Evolutionary conservation across 2,888 invertebrate species (phyloP), one percentile per base, ranked within the genome.

Genomic region (Charanyca ferruginea): DNA sequence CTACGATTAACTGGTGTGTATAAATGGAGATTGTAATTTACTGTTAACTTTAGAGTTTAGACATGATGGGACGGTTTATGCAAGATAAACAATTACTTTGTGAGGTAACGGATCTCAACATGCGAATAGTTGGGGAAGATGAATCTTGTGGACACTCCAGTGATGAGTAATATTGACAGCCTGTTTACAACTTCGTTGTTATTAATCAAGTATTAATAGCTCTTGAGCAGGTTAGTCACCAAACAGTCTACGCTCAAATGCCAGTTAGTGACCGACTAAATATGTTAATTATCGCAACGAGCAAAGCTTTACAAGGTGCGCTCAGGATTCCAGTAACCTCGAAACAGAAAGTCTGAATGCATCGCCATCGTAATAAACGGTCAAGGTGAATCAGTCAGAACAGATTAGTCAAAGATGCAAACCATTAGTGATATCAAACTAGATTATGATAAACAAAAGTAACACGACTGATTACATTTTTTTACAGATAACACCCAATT

Each of bases 271-370:
- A 85, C 73, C 79, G 83, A 83, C 82, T 83, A 84, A 80, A 84
- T 83, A 88, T 83, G 83, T 81, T 88, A 87, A 88, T 86, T 85
- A 80, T 73, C 63, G 71, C 64, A 71, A 64, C 69, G 60, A 77
- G 81, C 78, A 79, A 74, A 73, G 70, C 81, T 85, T 77, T 84
- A 86, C 81, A 89, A 87, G 87, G 84, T 80, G 77, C 70, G 77
- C 80, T 78, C 85, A 87, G 86, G 87, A 90, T 88, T 86, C 83
- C 81, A 87, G 86, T 85, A 91, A 90, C 92, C 92, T 94, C 91
- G 90, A 89, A 90, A 91, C 87, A 86, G 91, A 93, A 94, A 94
- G 93, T 91, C 87, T 83, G 84, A 82, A 86, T 86, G 83, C 84
- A 86, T 84, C 84, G 84, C 82, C 82, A 86, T 78, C 72, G 78